These are phyloP conservation scores for Gobiocypris rarus DNA, from an alignment of 2,113 vertebrate species.

Conservation along the genomic window DNA sequence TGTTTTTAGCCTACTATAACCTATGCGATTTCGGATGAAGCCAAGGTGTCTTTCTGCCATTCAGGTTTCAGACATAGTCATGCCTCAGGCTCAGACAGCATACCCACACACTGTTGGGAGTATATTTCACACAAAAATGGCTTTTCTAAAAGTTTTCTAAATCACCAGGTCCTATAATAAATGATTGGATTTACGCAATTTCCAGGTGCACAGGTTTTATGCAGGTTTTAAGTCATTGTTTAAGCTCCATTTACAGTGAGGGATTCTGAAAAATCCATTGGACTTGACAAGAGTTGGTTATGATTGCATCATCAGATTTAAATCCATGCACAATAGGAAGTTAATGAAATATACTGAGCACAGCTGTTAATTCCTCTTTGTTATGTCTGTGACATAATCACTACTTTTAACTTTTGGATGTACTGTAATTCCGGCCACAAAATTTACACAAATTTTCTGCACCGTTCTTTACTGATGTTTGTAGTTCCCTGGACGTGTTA, in stretches of 20 bases:
- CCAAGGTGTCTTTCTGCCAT: no score
- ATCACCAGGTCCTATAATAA: neutral
- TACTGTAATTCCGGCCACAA: neutral
- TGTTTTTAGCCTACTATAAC: no score
- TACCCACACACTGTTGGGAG: no score
- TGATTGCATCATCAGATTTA: neutral
- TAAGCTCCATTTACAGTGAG: neutral
- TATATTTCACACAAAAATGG: neutral
- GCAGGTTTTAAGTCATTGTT: neutral
- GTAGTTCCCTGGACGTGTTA: neutral
- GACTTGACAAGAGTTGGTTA: neutral
- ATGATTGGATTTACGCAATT: neutral
- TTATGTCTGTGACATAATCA: neutral
- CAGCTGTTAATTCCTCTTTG: neutral
- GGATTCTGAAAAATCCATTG: neutral
- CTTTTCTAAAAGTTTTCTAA: neutral
- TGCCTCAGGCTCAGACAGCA: no score
- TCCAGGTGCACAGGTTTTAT: neutral
- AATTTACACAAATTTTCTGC: neutral
- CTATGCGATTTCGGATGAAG: no score
- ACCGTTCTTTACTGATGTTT: neutral
- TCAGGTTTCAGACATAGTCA: no score
- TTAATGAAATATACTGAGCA: neutral
- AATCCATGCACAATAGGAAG: neutral
- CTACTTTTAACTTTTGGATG: slow-evolving; percentile 10